Evolutionary conservation across 2,113 vertebrate species (phyloP).

Genomic region (Varanus salvator): DNA sequence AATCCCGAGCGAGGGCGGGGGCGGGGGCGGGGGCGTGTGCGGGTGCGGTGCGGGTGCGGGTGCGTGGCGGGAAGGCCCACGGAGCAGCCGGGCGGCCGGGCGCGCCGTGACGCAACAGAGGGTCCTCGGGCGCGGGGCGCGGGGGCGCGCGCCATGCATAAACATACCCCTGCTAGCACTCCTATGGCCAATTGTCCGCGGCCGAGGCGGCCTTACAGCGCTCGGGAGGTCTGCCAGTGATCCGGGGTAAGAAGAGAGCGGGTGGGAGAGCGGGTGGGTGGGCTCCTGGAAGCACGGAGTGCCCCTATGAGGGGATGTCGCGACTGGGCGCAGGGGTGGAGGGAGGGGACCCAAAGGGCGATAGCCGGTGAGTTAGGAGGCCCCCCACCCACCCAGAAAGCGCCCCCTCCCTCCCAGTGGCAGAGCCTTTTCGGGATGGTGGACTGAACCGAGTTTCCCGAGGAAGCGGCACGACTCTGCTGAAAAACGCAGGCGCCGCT

Average conservation of each 20-base stretch:
- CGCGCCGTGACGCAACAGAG: too few species aligned
- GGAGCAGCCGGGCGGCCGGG: too few species aligned
- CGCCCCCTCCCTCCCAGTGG: neutral
- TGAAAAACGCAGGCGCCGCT: neutral
- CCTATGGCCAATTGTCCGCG: neutral
- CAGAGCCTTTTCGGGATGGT: neutral
- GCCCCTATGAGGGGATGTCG: neutral
- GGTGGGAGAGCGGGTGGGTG: neutral
- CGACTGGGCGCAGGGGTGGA: neutral
- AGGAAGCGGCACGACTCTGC: neutral
- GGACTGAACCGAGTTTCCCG: neutral
- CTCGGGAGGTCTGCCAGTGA: neutral
- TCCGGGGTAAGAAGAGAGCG: neutral
- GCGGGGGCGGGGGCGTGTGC: rapidly evolving
- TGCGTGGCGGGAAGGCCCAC: rapidly evolving
- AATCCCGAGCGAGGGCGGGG: neutral
- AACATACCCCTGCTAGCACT: neutral
- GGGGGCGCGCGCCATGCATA: too few species aligned
- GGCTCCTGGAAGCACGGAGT: neutral
- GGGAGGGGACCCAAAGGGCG: neutral
- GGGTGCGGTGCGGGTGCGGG: rapidly evolving
- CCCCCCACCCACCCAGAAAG: neutral
- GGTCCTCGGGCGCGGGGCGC: too few species aligned
- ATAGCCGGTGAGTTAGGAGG: neutral
- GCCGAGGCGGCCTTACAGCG: neutral